phyloP scores from a whole-genome alignment of 2,113 vertebrate species.

The Azemiops feae region DNA sequence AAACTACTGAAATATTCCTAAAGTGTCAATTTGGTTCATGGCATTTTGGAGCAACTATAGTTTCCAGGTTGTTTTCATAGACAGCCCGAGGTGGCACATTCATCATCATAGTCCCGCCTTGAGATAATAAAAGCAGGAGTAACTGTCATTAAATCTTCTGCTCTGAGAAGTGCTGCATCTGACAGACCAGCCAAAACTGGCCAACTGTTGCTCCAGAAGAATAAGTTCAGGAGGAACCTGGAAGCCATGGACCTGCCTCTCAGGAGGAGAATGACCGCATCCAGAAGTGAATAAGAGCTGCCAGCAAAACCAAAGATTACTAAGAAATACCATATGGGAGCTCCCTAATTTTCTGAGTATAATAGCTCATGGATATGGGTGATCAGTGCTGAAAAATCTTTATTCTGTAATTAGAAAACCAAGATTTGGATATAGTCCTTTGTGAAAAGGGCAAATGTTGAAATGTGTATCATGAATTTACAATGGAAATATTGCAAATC shows the following conservation, averaged over 20 bases:
- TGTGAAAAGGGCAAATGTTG: not conserved
- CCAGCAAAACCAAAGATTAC: not conserved
- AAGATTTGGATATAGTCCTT: not conserved
- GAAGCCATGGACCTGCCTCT: not conserved
- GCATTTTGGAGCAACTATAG: not conserved
- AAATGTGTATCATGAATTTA: not conserved
- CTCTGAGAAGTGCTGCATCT: not conserved
- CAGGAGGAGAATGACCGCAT: not conserved
- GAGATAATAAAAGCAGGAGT: not conserved
- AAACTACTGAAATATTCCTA: not conserved
- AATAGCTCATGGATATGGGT: not conserved
- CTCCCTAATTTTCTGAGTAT: not conserved
- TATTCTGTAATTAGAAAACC: not conserved
- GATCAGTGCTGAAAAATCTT: not conserved
- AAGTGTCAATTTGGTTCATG: not conserved
- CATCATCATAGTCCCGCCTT: not conserved
- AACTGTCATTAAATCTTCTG: not conserved
- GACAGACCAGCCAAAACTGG: not conserved
- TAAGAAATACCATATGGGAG: not conserved
- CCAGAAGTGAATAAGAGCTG: not conserved
- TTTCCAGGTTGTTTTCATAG: not conserved
- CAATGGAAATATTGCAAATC: not conserved
- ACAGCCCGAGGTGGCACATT: not conserved
- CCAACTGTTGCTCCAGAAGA: not conserved
- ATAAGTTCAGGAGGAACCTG: not conserved